Percentiles rank a stretch among this genome's conserved stretches.
phyloP scores from a whole-genome alignment of 2,797 vertebrate genomes.

The Podarcis siculus region DNA sequence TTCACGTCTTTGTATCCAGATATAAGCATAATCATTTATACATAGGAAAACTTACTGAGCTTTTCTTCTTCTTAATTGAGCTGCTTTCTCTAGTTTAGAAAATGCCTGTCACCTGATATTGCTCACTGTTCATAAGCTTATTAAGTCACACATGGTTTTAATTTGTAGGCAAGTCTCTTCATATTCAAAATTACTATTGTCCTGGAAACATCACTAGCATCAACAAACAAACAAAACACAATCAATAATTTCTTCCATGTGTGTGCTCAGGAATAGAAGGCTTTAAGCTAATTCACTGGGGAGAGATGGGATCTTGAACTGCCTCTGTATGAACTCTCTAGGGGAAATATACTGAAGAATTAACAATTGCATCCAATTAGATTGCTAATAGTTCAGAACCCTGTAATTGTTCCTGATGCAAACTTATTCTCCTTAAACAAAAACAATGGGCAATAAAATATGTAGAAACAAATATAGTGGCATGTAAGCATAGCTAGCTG shows the following conservation, averaged over 20 bases:
- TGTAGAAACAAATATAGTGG: conserved; percentile 52
- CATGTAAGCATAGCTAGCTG: neutral
- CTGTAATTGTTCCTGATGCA: conserved; percentile 54
- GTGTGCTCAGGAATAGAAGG: conserved; percentile 44
- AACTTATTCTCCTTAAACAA: conserved; percentile 57
- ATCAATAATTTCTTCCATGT: conserved; percentile 51
- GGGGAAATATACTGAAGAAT: conserved; percentile 56
- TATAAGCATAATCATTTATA: accelerated
- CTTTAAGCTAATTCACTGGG: conserved; percentile 33
- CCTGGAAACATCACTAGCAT: conserved; percentile 47
- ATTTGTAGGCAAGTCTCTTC: conserved; percentile 41
- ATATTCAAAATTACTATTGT: conserved; percentile 29
- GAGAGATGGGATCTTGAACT: conserved; percentile 46
- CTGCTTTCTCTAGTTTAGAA: conserved; percentile 24
- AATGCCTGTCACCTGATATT: conserved; percentile 20
- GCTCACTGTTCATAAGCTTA: conserved; percentile 35
- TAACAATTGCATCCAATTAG: conserved; percentile 58
- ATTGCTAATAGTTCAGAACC: conserved; percentile 68
- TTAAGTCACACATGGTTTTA: conserved; percentile 33
- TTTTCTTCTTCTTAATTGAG: neutral
- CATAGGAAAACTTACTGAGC: neutral
- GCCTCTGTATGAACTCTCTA: conserved; percentile 50
- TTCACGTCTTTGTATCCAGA: neutral
- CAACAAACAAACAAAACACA: conserved; percentile 37
- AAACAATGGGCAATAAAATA: conserved; percentile 60